Evolutionary conservation across 2,888 invertebrate genomes (phyloP).

Genomic region (Siphlonurus alternatus): DNA sequence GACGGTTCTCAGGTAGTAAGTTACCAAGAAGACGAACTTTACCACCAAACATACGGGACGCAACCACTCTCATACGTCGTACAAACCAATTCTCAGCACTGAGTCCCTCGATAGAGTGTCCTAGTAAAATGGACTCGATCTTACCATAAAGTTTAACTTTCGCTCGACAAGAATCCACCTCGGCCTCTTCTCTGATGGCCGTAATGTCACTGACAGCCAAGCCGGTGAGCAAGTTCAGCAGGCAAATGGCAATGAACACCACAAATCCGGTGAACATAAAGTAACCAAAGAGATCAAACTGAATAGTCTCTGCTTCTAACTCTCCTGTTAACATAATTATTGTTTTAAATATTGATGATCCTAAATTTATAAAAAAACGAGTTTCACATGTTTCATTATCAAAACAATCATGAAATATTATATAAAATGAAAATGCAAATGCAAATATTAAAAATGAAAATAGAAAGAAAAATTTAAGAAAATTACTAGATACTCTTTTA

Average conservation of each 20-base stretch:
- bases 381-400: slow-evolving; percentile 21
- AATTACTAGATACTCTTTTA: slow-evolving; percentile 61
- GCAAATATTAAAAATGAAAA: slow-evolving; percentile 68
- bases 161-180: slow-evolving; percentile 56
- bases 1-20: not conserved
- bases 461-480: slow-evolving; percentile 59
- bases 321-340: slow-evolving; percentile 77
- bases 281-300: slow-evolving; percentile 54
- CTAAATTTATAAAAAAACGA: slow-evolving; percentile 47
- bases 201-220: slow-evolving; percentile 68
- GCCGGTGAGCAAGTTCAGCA: slow-evolving; percentile 69
- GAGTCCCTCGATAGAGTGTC: slow-evolving; percentile 18
- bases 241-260: slow-evolving; percentile 64
- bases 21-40: not conserved
- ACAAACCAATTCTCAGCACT: not conserved
- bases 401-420: slow-evolving; percentile 43
- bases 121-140: slow-evolving; percentile 52
- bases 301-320: slow-evolving; percentile 61
- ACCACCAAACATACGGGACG: not conserved
- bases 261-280: slow-evolving; percentile 63
- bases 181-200: slow-evolving; percentile 59
- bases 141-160: slow-evolving; percentile 53
- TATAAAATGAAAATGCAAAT: slow-evolving; percentile 65
- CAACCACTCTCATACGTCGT: not conserved
- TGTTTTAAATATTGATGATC: slow-evolving; percentile 60